Base-by-base conservation (phyloP, 2,113 vertebrate genomes). In the Engystomops pustulosus region DNA sequence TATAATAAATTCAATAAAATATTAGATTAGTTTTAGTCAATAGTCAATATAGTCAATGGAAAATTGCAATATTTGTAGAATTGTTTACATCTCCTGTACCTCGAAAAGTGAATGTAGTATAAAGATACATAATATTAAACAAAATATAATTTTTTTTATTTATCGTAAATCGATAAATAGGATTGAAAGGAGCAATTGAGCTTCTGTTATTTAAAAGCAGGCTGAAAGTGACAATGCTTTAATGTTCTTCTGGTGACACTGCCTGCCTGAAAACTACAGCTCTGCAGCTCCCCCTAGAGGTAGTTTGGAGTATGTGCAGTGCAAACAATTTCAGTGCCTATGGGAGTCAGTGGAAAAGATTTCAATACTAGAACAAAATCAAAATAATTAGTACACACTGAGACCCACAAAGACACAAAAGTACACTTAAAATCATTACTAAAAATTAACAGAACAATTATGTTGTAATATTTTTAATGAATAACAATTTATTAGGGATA, bases 271-370 rank as follows among this genome's bases (percentile, higher is more conserved):
- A 6, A 77, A 67, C 45, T 34, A 32, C 44, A 79, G 83, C 83
- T 84, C 75, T 44, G 23, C 55, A 45, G 62, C 83, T 78, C 83
- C 83, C n/a, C 83, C 83, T 84, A 84, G 47, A 79, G 83, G 69
- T 8, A 2, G 15, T 55, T 53, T 7, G 0, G 32, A 20, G 30
- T 55, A 15, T 20, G 5, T 41, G 23, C 67, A 81, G 18, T 68
- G 10, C 51, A 32, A 25, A 81, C 23, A 38, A n/a, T 79, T 30
- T 47, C 45, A 53, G 25, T 12, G 79, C 55, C 32, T 23, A 71
- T 17, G 45, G n/a, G 79, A 62, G 10, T 38, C 17, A 18, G 4
- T 38, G 12, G 34, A 78, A 12, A 25, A 78, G n/a, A 60, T 7
- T 38, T 78, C 32, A 8, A 75, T 18, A 34, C 27, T 75, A 6